These are phyloP conservation scores for Istiophorus platypterus DNA, from an alignment of 2,113 vertebrate genomes.

Conservation along the genomic window DNA sequence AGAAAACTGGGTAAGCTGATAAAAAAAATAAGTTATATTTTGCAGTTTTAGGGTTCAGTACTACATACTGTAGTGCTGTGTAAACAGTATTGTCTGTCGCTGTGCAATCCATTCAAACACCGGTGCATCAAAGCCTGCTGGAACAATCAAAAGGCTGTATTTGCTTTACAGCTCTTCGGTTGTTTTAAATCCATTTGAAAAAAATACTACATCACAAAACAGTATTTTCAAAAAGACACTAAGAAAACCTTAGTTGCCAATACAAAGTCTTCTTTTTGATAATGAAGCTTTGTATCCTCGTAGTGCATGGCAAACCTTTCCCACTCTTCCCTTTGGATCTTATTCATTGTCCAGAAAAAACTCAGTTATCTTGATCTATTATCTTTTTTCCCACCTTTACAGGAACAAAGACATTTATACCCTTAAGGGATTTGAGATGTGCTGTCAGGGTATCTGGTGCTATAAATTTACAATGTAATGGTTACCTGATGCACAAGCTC, in stretches of 20 bases:
- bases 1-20: constrained; percentile 6
- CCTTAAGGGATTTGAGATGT: constrained; percentile 58
- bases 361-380: constrained; percentile 61
- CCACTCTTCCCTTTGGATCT: constrained; percentile 39
- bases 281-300: constrained; percentile 36
- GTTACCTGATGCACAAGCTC: constrained; percentile 60
- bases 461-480: constrained; percentile 50
- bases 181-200: constrained; percentile 60
- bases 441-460: constrained; percentile 51
- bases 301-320: constrained; percentile 34
- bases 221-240: constrained; percentile 40
- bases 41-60: no score
- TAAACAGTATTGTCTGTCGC: not conserved
- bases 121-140: constrained; percentile 42
- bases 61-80: not conserved
- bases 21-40: not conserved
- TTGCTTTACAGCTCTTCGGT: constrained; percentile 38
- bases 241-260: constrained; percentile 43
- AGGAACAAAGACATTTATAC: constrained; percentile 60
- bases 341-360: constrained; percentile 46
- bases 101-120: constrained; percentile 26
- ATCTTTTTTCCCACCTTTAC: constrained; percentile 38
- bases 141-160: constrained; percentile 36
- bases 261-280: constrained; percentile 38
- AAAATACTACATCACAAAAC: constrained; percentile 51